Evolutionary conservation across 1,140 invertebrate species (phyloP), one percentile per base, ranked within the genome.

Genomic region (Monochamus saltuarius): DNA sequence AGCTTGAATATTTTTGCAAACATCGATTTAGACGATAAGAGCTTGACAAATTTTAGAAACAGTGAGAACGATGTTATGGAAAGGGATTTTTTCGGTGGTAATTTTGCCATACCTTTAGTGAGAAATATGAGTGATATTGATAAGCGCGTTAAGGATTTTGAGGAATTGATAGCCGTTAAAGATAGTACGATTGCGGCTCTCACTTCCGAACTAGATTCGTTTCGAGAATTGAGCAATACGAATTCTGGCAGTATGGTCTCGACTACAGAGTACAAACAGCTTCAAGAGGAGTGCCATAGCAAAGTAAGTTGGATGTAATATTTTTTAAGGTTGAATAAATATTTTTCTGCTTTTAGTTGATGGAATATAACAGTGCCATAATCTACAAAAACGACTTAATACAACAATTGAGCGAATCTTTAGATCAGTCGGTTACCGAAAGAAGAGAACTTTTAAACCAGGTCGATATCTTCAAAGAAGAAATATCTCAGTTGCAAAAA

Each of bases 401-500:
- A 39, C 76, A 81, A 54, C 80, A 86, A 70, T 75, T 89, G 4
- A n/a, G 77, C 36, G 77, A 85, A 55, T 84, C 82, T 16, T 75
- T 88, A 58, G 80, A 84, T 67, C 81, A 84, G 59, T 81, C 83
- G 1, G 73, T 84, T 8, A 71, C 74, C 1, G 81, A 88, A 43
- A 78, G 82, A 17, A 80, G 84, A 37, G 77, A 84, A 36, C 74
- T 89, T 7, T 83, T 82, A 67, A 66, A 71, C 35, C 85, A 88
- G 40, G 80, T 85, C 29, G 79, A 83, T 1, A 75, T 81, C 42
- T 82, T 88, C 1, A 81, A 79, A 46, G 77, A 79, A 0, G 86
- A 89, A 69, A 81, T 89, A 13, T 77, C 82, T 1, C 75, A 82
- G 11, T 67, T 88, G 13, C 83, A 86, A 29, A 79, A 83, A 56